phyloP scores from a whole-genome alignment of 2,797 vertebrate species.

The Acipenser oxyrinchus region DNA sequence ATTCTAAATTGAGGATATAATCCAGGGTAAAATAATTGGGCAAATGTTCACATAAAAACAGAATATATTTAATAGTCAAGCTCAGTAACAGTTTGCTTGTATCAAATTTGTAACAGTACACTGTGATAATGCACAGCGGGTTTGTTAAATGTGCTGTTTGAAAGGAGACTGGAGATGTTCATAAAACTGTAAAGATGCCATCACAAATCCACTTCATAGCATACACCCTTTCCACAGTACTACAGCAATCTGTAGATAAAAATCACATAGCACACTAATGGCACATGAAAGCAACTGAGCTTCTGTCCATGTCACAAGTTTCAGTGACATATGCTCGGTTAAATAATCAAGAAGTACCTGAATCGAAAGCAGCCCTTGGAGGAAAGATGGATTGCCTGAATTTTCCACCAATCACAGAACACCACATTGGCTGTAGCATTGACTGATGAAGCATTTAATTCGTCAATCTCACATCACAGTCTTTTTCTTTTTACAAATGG shows the following conservation, averaged over 20 bases:
- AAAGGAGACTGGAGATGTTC: no score
- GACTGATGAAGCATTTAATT: constrained; percentile 96
- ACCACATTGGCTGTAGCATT: constrained; percentile 81
- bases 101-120: no score
- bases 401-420: constrained; percentile 84
- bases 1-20: no score
- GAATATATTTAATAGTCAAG: no score
- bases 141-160: no score
- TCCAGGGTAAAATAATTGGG: no score
- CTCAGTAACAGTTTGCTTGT: no score
- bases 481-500: constrained; percentile 63
- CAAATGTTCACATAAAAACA: no score
- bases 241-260: constrained; percentile 10
- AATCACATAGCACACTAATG: constrained; percentile 37
- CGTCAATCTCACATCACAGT: constrained; percentile 80
- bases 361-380: constrained; percentile 66
- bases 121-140: no score
- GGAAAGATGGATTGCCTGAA: constrained; percentile 87
- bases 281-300: constrained; percentile 38
- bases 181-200: no score
- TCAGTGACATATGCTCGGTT: constrained; percentile 50
- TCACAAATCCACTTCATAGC: no score
- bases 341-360: constrained; percentile 73
- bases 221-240: background rate
- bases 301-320: constrained; percentile 23